Base-by-base conservation (phyloP, 2,113 vertebrate genomes). In the Caretta caretta region DNA sequence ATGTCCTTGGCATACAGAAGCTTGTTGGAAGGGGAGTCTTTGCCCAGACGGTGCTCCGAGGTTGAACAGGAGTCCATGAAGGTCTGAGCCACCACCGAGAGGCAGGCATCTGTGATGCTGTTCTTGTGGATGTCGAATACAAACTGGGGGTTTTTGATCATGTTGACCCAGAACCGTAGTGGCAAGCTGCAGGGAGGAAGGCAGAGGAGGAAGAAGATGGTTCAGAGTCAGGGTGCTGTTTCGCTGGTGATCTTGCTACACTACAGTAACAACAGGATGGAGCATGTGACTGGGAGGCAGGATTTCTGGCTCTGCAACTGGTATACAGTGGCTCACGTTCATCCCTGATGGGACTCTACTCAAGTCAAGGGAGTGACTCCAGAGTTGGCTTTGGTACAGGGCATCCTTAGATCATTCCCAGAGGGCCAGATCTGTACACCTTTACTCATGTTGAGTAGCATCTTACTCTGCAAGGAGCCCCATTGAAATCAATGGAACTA, bases 11-110 rank as follows among this genome's bases (percentile, higher is more conserved):
- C 99, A 1, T 99, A 99, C 11, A 99, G 99, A 89, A 99, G 99
- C 98, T 99, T 99, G 98, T 99, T 99, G 95, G 99, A 99, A 49
- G 99, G 99, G 0, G 99, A 99, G 96, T 99, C 99, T 94, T 99
- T 99, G 96, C 99, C 99, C 98, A 99, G 98, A 24, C 99, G 99
- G 95, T 99, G 99, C 97, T 99, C 99, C 0, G 99, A 99, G 10
- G 99, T 99, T 31, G 99, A 99, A 88, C 99, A 99, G 95, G 99
- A 99, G 97, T 99, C 99, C 99, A 99, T 99, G 98, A 99, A 99
- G 94, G 99, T 99, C 98, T 99, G 99, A 19, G 99, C 99, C 97
- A 99, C 99, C 96, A 99, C 99, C 0, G 99, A 99, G 49, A 99
- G 98, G 96, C 99, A 99, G 97, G 99, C 99, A 0, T 99, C 99